Evolutionary conservation across 2,797 vertebrate species (phyloP), one percentile per base, ranked within the genome.

Genomic region (Eidolon dupreanum): DNA sequence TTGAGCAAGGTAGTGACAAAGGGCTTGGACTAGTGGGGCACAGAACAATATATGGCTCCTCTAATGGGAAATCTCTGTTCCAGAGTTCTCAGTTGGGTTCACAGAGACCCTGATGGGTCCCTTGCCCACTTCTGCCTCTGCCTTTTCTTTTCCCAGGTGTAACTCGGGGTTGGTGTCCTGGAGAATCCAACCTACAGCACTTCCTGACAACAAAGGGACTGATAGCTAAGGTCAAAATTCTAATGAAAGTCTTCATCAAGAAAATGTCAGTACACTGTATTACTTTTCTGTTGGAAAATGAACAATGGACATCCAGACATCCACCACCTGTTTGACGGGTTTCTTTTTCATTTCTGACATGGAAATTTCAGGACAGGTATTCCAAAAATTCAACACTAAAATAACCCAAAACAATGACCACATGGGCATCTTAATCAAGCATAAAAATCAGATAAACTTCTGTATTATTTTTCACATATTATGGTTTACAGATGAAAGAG

Each of bases 331-430:
- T 84, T 66, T 73, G 55, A 75, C 16, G 7, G 13, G 66, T 57
- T 87, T 75, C 46, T 73, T 73, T 78, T 78, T 68, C 28, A 70
- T 74, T 89, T 93, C 51, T 78, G 55, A 90, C 20, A 26, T 63
- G 31, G 61, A 87, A 90, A 89, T 74, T 86, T 93, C 74, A 97
- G n/a, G 53, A 89, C 28, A 90, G 3, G 16, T 8, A 83, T 94
- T 83, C 53, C 41, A 71, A 95, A 92, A 87, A 33, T 71, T 77
- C 57, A 95, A 20, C 31, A 28, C 49, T 73, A 85, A 86, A 94
- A 82, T 78, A 78, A 93, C 43, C 24, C 15, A 49, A 38, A 31
- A 8, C 51, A 66, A 75, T 46, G 68, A 86, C n/a, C 87, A 57
- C 6, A n/a, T 36, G 4, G 28, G 8, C 28, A 95, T 88, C 73